Evolutionary conservation across 1,140 invertebrate genomes (phyloP).

Genomic region (Hesperophylax magnus): DNA sequence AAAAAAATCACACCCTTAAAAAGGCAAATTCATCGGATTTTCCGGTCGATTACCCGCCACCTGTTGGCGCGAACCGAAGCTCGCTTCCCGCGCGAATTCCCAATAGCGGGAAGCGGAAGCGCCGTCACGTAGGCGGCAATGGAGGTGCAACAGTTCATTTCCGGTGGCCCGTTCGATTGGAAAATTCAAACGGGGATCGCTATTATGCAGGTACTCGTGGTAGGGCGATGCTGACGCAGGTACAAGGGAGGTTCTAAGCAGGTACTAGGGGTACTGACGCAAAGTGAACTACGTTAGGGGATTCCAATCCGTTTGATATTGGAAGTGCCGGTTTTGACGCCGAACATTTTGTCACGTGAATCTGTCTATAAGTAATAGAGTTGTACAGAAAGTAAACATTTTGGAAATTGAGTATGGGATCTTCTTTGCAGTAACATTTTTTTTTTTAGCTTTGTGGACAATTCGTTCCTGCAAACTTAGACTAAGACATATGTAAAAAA

Average conservation of each 20-base stretch:
- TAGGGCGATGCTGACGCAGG: too few species aligned
- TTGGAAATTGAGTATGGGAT: too few species aligned
- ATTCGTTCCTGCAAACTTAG: too few species aligned
- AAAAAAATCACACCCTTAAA: neutral
- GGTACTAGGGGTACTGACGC: too few species aligned
- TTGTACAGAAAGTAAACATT: too few species aligned
- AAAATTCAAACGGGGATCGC: slow-evolving; percentile 37
- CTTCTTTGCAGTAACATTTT: too few species aligned
- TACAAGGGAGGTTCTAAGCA: too few species aligned
- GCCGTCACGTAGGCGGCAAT: neutral
- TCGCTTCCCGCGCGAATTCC: slow-evolving; percentile 13
- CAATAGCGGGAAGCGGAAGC: slow-evolving; percentile 7
- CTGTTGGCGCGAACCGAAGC: slow-evolving; percentile 11
- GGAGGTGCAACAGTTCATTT: slow-evolving; percentile 39
- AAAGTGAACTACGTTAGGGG: neutral
- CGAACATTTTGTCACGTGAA: neutral
- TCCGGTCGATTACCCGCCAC: slow-evolving; percentile 14
- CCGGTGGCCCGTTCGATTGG: slow-evolving; percentile 35
- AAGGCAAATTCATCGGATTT: neutral
- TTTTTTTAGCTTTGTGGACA: too few species aligned
- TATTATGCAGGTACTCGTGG: neutral
- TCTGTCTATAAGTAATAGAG: too few species aligned
- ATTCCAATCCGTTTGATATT: neutral
- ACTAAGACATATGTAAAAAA: too few species aligned
- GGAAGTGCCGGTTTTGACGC: neutral